Conservation (phyloP, 2,888 invertebrate species). For the Creontiades dilutus region DNA sequence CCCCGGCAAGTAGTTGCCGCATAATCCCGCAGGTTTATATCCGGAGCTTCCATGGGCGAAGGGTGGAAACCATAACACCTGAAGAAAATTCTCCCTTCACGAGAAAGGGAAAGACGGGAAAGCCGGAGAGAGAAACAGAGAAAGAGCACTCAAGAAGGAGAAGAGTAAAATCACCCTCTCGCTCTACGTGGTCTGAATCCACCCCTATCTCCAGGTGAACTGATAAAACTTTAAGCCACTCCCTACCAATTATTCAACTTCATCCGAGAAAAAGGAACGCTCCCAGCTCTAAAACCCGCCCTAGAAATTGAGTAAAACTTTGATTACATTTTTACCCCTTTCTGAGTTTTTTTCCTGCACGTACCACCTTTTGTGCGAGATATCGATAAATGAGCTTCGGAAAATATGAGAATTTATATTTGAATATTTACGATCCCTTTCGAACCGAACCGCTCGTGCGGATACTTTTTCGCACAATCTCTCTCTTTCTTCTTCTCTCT, state of each 20-base stretch:
- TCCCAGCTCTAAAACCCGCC: conserved; percentile 44
- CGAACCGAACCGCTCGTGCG: conserved; percentile 2
- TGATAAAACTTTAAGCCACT: conserved; percentile 69
- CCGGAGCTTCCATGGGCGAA: background rate
- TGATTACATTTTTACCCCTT: conserved; percentile 58
- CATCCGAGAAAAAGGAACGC: conserved; percentile 52
- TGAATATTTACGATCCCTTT: conserved; percentile 43
- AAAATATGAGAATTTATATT: conserved; percentile 24
- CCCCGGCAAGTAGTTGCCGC: background rate
- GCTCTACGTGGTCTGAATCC: conserved; percentile 62
- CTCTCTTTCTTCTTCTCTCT: background rate
- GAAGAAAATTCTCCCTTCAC: background rate
- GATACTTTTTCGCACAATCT: background rate
- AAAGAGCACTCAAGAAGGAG: conserved; percentile 18
- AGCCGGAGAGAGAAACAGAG: background rate
- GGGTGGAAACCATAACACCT: conserved; percentile 56
- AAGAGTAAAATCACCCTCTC: conserved; percentile 51
- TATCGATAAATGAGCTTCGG: conserved; percentile 27
- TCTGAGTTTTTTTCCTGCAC: background rate
- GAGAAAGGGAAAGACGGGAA: background rate
- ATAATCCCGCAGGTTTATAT: conserved; percentile 51
- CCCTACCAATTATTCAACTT: conserved; percentile 70
- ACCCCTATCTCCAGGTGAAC: conserved; percentile 57
- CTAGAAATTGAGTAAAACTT: conserved; percentile 64
- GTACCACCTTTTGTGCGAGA: background rate